phyloP scores from a whole-genome alignment of 2,888 invertebrate species.

The Drosophila formosana region DNA sequence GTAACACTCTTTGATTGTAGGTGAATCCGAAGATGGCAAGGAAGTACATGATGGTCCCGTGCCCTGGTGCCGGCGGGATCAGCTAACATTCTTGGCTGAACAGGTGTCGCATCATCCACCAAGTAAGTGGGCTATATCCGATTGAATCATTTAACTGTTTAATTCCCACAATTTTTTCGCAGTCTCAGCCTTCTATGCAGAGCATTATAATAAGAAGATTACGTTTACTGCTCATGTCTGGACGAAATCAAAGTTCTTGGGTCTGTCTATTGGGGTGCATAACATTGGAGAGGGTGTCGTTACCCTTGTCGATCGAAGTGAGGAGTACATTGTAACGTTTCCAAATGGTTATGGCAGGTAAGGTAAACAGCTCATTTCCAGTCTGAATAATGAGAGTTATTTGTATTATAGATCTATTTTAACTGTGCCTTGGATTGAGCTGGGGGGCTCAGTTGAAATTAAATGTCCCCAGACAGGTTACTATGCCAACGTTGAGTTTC shows the following conservation, averaged over 20 bases:
- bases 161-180: constrained; percentile 60
- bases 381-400: background rate
- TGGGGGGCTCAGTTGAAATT: constrained; percentile 96
- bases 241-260: constrained; percentile 99
- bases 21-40: constrained; percentile 64
- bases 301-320: constrained; percentile 94
- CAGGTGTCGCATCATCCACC: constrained; percentile 99
- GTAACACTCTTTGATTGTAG: constrained; percentile 26
- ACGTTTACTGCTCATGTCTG: constrained; percentile 98
- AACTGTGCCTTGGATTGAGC: constrained; percentile 99
- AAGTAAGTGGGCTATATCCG: constrained; percentile 86
- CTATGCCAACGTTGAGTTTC: constrained; percentile 96
- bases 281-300: constrained; percentile 98
- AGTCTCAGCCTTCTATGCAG: constrained; percentile 99
- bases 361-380: background rate
- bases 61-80: constrained; percentile 95
- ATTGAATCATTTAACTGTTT: background rate
- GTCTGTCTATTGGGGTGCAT: constrained; percentile 98
- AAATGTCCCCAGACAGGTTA: constrained; percentile 97
- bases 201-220: constrained; percentile 95
- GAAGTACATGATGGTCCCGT: constrained; percentile 93
- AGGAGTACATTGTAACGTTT: constrained; percentile 98
- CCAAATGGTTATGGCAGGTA: constrained; percentile 99
- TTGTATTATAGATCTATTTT: constrained; percentile 92
- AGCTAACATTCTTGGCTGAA: constrained; percentile 97